A percentile compares a stretch with the other conserved stretches of the same genome.
Evolutionary conservation across 2,797 vertebrate genomes (phyloP).

Genomic region (Cuculus canorus): DNA sequence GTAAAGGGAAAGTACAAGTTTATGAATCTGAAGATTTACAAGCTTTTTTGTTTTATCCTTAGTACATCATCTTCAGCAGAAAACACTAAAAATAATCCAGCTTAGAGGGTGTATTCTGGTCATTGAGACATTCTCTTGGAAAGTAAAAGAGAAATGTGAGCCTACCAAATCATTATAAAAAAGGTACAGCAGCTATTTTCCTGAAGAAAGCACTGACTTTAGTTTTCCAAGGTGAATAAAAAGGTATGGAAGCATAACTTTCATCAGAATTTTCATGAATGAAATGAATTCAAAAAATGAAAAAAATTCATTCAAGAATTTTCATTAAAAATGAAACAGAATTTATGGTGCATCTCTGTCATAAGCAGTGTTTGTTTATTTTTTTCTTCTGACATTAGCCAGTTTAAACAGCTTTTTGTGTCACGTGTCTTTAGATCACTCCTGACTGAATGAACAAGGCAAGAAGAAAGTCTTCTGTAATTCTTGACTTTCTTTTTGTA

Average conservation of each 20-base stretch:
- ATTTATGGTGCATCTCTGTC: neutral
- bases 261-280: too few species aligned
- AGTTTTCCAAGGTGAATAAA: neutral
- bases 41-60: neutral
- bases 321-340: neutral
- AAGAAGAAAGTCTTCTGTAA: neutral
- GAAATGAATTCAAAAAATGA: too few species aligned
- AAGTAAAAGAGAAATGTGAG: neutral
- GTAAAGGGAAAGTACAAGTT: neutral
- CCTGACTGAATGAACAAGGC: neutral
- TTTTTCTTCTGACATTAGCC: neutral
- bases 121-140: neutral
- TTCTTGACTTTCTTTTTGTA: neutral
- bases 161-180: neutral
- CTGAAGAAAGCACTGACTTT: neutral
- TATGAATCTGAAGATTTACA: neutral
- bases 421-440: neutral
- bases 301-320: neutral
- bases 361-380: neutral
- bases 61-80: neutral
- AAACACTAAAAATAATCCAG: neutral
- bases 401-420: neutral
- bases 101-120: neutral
- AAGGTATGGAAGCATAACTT: neutral
- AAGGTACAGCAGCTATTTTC: neutral